These are phyloP conservation scores for Novumbra hubbsi DNA, from an alignment of 2,797 vertebrate species.

Conservation along the genomic window DNA sequence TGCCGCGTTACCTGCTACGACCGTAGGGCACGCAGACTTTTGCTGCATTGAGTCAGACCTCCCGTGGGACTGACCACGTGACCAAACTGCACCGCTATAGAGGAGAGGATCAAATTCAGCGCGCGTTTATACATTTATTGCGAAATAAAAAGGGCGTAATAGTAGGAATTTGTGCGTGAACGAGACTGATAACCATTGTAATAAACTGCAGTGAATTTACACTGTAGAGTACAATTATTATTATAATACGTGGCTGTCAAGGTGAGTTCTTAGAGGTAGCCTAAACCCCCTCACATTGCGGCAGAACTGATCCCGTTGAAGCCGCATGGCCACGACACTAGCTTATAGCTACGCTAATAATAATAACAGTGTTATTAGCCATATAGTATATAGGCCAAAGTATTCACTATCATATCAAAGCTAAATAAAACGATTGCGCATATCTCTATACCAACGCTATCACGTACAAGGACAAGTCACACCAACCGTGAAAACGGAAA, in stretches of 20 bases:
- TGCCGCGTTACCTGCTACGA: slow-evolving; percentile 57
- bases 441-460: background rate
- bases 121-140: background rate
- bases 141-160: background rate
- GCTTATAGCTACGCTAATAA: background rate
- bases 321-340: background rate
- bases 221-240: background rate
- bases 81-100: slow-evolving; percentile 60
- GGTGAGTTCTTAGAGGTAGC: background rate
- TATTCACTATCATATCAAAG: background rate
- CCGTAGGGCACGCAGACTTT: slow-evolving; percentile 51
- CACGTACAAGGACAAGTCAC: background rate
- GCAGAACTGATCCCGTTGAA: background rate
- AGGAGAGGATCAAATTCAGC: background rate
- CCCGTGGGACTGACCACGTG: slow-evolving; percentile 67
- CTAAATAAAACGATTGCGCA: background rate
- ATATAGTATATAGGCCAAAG: background rate
- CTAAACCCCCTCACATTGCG: background rate
- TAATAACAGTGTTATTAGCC: background rate
- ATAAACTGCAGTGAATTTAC: background rate
- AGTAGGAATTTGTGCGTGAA: background rate
- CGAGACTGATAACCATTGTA: background rate
- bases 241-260: background rate
- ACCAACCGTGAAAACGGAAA: background rate
- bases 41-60: slow-evolving; percentile 76